phyloP scores from a whole-genome alignment of 1,140 invertebrate species.

The Lepidurus packardi region DNA sequence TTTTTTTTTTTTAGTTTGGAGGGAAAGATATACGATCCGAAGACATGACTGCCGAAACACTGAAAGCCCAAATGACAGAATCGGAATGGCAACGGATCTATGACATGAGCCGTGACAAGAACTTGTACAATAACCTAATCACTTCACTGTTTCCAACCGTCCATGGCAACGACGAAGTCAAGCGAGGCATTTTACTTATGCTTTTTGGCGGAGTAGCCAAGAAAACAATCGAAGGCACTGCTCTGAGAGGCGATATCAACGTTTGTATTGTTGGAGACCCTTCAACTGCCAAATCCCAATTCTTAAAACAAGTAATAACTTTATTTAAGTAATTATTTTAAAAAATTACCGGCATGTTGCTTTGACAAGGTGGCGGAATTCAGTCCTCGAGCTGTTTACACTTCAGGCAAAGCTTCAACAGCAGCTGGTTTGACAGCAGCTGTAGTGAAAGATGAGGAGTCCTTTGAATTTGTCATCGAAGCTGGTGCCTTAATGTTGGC shows the following conservation, averaged over 20 bases:
- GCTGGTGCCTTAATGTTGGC: conserved; percentile 98
- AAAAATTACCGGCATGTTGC: conserved; percentile 26
- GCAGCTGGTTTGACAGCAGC: conserved; percentile 97
- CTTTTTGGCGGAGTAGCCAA: conserved; percentile 96
- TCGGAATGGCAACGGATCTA: conserved; percentile 94
- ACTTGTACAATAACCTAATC: conserved; percentile 87
- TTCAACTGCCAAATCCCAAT: conserved; percentile 95
- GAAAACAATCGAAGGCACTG: conserved; percentile 78
- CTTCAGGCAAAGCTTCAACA: conserved; percentile 95
- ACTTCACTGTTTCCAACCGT: conserved; percentile 92
- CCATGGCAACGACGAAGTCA: conserved; percentile 97
- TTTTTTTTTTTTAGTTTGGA: conserved; percentile 46
- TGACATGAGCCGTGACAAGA: conserved; percentile 91
- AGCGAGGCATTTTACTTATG: conserved; percentile 87
- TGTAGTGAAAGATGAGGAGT: conserved; percentile 95
- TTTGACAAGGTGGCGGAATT: conserved; percentile 76
- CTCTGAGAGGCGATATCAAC: conserved; percentile 92
- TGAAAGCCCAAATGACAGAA: conserved; percentile 91
- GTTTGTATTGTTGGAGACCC: conserved; percentile 98
- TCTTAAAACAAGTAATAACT: conserved; percentile 72
- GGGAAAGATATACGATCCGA: conserved; percentile 54
- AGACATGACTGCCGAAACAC: conserved; percentile 79
- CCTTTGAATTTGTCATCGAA: conserved; percentile 97
- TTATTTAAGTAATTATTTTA: not conserved
- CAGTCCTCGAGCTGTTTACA: conserved; percentile 92